Evolutionary conservation across 2,797 vertebrate genomes (phyloP).

Genomic region (Neomorphus geoffroyi): DNA sequence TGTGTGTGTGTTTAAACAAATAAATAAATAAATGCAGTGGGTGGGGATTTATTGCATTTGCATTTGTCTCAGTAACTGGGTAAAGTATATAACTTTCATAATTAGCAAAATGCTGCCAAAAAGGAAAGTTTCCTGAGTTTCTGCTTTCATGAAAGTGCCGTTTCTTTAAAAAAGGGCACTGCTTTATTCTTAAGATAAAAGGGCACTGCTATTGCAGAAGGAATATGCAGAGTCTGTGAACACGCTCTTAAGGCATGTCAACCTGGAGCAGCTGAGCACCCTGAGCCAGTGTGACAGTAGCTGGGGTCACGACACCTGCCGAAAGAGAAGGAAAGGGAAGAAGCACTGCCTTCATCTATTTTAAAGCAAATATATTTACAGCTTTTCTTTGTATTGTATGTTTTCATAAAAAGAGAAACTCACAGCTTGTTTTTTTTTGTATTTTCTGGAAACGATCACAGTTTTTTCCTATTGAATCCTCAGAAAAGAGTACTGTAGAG

Average conservation of each 20-base stretch:
- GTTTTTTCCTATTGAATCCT: background rate
- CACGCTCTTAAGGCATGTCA: background rate
- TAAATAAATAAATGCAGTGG: background rate
- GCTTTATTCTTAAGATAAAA: background rate
- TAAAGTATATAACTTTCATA: background rate
- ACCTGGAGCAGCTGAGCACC: background rate
- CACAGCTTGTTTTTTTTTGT: fast-evolving
- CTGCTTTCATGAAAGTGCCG: background rate
- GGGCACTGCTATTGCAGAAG: background rate
- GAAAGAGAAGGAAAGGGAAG: background rate
- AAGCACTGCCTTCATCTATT: background rate
- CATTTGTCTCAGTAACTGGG: background rate
- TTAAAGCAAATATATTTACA: background rate
- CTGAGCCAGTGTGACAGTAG: background rate
- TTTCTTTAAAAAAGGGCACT: background rate
- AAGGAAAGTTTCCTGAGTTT: background rate
- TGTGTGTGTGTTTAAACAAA: no score
- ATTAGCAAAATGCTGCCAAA: background rate
- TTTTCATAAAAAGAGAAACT: background rate
- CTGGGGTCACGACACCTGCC: background rate
- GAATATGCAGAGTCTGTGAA: background rate
- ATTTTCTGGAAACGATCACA: background rate
- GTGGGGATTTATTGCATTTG: background rate
- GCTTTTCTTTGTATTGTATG: background rate
- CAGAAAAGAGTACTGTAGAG: background rate